Evolutionary conservation across 1,140 invertebrate species (phyloP), one percentile per base, ranked within the genome.

Genomic region (Lerema accius): DNA sequence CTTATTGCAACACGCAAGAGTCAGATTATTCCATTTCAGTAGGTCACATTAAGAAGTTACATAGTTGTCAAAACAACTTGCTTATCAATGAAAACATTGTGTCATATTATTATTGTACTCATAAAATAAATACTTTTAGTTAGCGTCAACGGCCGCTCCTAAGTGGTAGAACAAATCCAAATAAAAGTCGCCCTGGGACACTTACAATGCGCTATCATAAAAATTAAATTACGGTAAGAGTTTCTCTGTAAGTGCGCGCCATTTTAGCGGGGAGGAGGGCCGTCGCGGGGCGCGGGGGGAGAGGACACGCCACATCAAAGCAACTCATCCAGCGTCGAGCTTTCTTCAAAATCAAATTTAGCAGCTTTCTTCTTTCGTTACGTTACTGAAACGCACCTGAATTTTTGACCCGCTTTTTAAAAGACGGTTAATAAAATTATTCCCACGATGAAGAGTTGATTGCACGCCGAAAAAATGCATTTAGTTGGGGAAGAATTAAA

Each of bases 141-240:
- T 63, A 45, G 62, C 61, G 58, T 58, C 45, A 62, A 49, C 60
- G 62, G 48, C 58, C 58, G 66, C 40, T 67, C 46, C 66, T 71
- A 67, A 75, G 70, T 72, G 59, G 71, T 67, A 76, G 71, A 67
- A 76, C 69, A 82, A 84, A 82, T 78, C 73, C 65, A 82, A 87
- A 82, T 85, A 78, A 82, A 86, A 85, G 61, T 78, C 78, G 71
- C 80, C 60, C 75, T 65, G 68, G 75, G 78, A 82, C 77, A 82
- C 80, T 88, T 82, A 89, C 86, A 89, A 84, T 88, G 84, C 84
- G 83, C 82, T 89, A 90, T 90, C 86, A 89, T 88, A 90, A 89
- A 90, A 90, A 89, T 89, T 89, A 88, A 90, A 89, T 90, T 90
- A 88, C 82, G 75, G 76, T 84, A 80, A 82, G 80, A 89, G 82